phyloP scores from a whole-genome alignment of 2,797 vertebrate species.

The Falco naumanni region DNA sequence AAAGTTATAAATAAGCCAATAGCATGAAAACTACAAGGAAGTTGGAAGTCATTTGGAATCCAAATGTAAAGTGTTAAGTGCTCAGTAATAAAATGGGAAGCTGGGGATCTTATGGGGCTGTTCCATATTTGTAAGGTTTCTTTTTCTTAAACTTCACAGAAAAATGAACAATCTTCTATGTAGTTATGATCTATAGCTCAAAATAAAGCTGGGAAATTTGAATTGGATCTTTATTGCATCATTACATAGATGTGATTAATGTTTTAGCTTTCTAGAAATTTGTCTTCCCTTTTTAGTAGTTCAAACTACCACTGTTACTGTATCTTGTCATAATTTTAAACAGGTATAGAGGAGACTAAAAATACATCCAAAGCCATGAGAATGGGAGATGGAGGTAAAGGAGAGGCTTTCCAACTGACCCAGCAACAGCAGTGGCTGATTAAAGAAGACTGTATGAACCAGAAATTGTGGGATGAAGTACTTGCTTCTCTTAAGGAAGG shows the following conservation, averaged over 20 bases:
- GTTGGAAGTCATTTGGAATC: neutral
- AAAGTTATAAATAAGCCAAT: neutral
- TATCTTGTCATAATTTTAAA: conserved; percentile 50
- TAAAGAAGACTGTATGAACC: conserved; percentile 88
- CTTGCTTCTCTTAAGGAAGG: conserved; percentile 88
- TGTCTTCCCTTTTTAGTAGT: neutral
- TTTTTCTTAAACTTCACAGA: neutral
- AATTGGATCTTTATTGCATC: neutral
- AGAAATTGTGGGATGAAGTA: conserved; percentile 94
- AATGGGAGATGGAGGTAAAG: conserved; percentile 78
- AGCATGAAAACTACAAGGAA: neutral
- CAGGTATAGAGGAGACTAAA: conserved; percentile 63
- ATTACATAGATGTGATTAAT: neutral
- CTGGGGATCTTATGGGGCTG: neutral
- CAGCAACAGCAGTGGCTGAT: conserved; percentile 89
- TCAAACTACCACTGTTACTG: neutral
- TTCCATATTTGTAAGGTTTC: neutral
- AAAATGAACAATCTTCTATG: neutral
- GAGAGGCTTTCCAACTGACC: conserved; percentile 89
- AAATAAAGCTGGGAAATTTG: neutral
- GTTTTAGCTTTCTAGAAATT: neutral
- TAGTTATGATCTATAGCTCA: neutral
- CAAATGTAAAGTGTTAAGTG: neutral
- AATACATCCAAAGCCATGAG: conserved; percentile 81
- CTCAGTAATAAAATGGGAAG: neutral